A percentile compares a stretch with the other conserved stretches of the same genome.
Evolutionary conservation across 2,797 vertebrate species (phyloP).

Genomic region (Cebuella pygmaea): DNA sequence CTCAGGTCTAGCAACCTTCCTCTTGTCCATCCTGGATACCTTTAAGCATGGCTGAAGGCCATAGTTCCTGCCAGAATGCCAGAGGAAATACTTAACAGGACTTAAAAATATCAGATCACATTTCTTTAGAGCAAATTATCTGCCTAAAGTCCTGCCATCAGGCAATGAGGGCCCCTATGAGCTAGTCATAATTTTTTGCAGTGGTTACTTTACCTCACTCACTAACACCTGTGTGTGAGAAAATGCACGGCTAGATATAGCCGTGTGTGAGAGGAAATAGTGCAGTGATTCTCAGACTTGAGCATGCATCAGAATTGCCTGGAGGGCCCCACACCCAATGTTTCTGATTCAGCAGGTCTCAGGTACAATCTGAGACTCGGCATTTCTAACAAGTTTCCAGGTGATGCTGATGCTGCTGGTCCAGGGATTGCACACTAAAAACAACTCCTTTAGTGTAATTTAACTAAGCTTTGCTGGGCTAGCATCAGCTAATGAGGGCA

Average conservation of each 20-base stretch:
- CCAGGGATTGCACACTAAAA: background rate
- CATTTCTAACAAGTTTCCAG: background rate
- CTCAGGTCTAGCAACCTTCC: background rate
- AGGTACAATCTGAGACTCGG: background rate
- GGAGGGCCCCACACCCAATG: background rate
- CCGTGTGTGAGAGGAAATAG: background rate
- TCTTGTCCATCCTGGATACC: background rate
- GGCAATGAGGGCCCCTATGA: background rate
- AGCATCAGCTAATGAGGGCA: background rate
- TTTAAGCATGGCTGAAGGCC: background rate
- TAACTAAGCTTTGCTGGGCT: background rate
- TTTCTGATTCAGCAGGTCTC: background rate
- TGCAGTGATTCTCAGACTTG: background rate
- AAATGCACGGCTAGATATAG: background rate
- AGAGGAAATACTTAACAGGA: background rate
- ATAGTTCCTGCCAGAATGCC: background rate
- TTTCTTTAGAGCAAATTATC: conserved; percentile 33
- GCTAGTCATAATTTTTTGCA: background rate
- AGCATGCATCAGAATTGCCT: background rate
- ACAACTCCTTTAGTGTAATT: background rate
- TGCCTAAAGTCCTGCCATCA: background rate
- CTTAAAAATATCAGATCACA: conserved; percentile 1
- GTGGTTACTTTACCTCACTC: background rate
- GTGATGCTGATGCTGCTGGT: background rate
- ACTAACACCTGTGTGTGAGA: background rate